Evolutionary conservation across 2,113 vertebrate genomes (phyloP).

Genomic region (Nymphicus hollandicus): DNA sequence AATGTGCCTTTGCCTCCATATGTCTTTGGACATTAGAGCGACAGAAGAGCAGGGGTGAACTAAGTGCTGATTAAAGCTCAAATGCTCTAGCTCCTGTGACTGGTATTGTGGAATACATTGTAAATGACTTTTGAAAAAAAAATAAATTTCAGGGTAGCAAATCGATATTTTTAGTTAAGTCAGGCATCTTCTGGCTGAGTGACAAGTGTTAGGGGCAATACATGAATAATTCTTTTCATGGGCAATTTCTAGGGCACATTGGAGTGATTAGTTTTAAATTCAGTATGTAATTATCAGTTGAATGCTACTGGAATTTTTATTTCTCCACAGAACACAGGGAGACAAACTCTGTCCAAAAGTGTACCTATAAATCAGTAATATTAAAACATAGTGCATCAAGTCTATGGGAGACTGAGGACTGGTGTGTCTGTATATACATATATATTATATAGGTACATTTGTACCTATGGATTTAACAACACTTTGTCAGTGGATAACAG

Average conservation of each 20-base stretch:
- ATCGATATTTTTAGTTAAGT: constrained; percentile 23
- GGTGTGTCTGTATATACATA: background rate
- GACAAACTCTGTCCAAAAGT: background rate
- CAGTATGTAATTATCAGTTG: background rate
- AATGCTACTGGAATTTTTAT: background rate
- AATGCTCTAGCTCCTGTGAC: background rate
- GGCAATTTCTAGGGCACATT: constrained; percentile 4
- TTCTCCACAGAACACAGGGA: background rate
- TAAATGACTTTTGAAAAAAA: background rate
- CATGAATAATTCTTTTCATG: background rate
- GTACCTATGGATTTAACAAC: background rate
- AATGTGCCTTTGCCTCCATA: background rate
- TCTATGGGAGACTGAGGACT: background rate
- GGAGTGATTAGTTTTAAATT: background rate
- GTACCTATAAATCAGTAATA: background rate
- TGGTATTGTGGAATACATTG: background rate
- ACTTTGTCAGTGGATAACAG: background rate
- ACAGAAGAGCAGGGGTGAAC: background rate
- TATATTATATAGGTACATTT: background rate
- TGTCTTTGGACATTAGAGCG: background rate
- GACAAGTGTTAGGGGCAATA: background rate
- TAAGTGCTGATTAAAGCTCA: background rate
- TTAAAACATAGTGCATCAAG: background rate
- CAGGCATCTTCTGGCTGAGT: constrained; percentile 9
- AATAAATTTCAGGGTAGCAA: background rate